phyloP scores from a whole-genome alignment of 2,113 vertebrate species.

The Microtus montanus region DNA sequence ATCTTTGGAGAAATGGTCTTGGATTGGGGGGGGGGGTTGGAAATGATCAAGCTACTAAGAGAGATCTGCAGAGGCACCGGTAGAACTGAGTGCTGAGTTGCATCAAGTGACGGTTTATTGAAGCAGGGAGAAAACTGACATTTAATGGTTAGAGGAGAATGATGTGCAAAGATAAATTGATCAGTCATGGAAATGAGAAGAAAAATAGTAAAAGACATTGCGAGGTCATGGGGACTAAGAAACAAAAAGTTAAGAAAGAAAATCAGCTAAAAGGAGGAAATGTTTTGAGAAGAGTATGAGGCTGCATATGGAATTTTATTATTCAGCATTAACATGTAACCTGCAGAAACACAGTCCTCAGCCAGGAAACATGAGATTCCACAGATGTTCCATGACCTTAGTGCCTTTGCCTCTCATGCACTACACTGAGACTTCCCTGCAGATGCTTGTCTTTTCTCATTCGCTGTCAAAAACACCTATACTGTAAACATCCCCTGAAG shows the following conservation, averaged over 20 bases:
- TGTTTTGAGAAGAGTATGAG: neutral
- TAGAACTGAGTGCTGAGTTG: neutral
- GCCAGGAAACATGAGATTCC: constrained; percentile 52
- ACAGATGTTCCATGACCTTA: constrained; percentile 54
- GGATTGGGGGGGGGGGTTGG: neutral
- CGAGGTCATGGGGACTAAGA: neutral
- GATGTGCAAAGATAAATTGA: neutral
- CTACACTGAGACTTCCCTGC: neutral
- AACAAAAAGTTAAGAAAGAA: neutral
- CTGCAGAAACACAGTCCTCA: constrained; percentile 7
- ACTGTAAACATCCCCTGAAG: constrained; percentile 1
- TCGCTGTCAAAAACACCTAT: constrained; percentile 21
- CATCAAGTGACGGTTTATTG: neutral
- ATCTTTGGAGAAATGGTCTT: neutral
- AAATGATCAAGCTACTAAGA: neutral
- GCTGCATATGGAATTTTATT: constrained; percentile 37
- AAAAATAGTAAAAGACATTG: neutral
- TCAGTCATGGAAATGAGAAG: neutral
- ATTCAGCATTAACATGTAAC: constrained; percentile 54
- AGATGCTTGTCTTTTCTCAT: constrained; percentile 27
- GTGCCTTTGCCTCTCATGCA: constrained; percentile 25
- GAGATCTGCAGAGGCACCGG: neutral
- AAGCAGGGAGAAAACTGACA: neutral
- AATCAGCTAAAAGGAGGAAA: neutral
- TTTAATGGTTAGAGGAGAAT: neutral